Evolutionary conservation across 2,888 invertebrate genomes (phyloP).

Genomic region (Microctonus aethiopoides): DNA sequence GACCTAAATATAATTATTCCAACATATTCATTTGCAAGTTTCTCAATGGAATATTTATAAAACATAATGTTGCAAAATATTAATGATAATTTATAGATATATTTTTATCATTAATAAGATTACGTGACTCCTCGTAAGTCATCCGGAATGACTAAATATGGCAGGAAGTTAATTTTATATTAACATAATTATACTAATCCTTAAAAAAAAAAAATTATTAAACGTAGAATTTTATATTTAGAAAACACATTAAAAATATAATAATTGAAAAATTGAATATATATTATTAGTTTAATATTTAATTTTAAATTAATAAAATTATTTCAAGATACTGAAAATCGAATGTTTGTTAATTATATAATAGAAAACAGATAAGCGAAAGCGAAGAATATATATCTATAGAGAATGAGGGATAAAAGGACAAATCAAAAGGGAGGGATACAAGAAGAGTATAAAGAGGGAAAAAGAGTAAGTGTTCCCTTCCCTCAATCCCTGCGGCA

Average conservation of each 20-base stretch:
- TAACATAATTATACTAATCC: neutral
- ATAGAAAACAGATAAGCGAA: neutral
- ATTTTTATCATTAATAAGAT: neutral
- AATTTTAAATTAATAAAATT: neutral
- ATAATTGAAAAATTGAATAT: neutral
- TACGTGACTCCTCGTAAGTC: neutral
- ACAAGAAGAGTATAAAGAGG: neutral
- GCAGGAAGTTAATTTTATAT: neutral
- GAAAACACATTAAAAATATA: neutral
- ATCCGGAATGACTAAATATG: neutral
- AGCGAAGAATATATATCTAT: neutral
- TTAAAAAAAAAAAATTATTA: neutral
- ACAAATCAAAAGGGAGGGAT: too few species aligned
- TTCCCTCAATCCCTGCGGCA: slow-evolving; percentile 41
- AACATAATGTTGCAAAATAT: neutral
- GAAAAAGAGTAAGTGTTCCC: neutral
- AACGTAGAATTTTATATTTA: neutral
- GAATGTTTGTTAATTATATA: neutral
- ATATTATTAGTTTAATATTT: neutral
- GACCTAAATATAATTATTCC: neutral
- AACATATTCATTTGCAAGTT: neutral
- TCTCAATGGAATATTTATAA: neutral
- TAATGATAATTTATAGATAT: neutral
- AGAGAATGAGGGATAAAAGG: neutral
- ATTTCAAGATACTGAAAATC: neutral